Conservation (phyloP, 2,113 vertebrate species). For the Bostrychus sinensis region DNA sequence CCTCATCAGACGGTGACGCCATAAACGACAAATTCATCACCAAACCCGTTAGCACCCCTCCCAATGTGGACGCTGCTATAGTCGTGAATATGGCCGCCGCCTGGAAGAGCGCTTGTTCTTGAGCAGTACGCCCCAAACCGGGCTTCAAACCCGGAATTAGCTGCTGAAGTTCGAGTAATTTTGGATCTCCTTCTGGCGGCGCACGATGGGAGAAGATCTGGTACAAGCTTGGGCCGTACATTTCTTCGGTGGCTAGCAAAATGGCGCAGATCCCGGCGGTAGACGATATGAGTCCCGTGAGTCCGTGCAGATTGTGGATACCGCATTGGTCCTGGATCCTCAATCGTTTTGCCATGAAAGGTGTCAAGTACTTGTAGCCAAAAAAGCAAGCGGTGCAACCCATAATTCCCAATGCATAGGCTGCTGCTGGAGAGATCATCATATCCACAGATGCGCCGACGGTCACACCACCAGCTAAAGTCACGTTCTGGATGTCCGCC, state of each 20-base stretch:
- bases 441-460: conserved; percentile 81
- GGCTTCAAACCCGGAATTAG: conserved; percentile 68
- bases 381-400: conserved; percentile 77
- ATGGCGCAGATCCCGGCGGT: conserved; percentile 74
- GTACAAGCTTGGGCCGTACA: conserved; percentile 66
- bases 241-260: conserved; percentile 67
- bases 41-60: conserved; percentile 68
- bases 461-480: conserved; percentile 83
- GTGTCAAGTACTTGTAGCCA: conserved; percentile 82
- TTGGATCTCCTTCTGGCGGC: conserved; percentile 50
- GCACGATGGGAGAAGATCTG: conserved; percentile 57
- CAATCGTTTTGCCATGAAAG: conserved; percentile 69
- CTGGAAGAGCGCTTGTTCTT: conserved; percentile 75
- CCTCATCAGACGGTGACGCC: conserved; percentile 59
- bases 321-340: conserved; percentile 82
- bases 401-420: conserved; percentile 79
- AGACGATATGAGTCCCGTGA: conserved; percentile 81
- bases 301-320: conserved; percentile 87
- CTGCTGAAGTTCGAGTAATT: conserved; percentile 44
- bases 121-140: conserved; percentile 37
- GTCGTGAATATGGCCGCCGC: conserved; percentile 66
- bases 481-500: conserved; percentile 84
- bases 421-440: conserved; percentile 74
- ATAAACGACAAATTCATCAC: conserved; percentile 74
- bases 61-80: conserved; percentile 35